Base-by-base conservation (phyloP, 2,797 vertebrate species). In the Propithecus deckenii region DNA sequence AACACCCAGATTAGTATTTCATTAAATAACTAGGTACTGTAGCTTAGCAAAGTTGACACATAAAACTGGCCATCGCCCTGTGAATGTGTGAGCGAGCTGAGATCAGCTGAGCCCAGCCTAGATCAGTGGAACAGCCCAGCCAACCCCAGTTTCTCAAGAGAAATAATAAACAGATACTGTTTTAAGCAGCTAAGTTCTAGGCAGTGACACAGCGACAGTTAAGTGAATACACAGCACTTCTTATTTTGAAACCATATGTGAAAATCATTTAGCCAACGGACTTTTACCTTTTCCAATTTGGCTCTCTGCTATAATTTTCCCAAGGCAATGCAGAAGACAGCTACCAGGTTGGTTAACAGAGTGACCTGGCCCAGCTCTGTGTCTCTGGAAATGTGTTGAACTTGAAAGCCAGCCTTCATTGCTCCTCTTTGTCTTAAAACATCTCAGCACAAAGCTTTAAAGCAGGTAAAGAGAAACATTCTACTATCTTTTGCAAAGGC, bases 171-270 rank as follows among this genome's bases (percentile, higher is more conserved):
- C 9, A 12, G 76, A 65, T 30, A 25, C 61, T 28, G 41, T 52
- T 63, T 87, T 35, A 85, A 57, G 46, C 3, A 30, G 65, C n/a
- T 46, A 61, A 71, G 50, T 57, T 78, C 69, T 18, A 63, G 46
- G 72, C 63, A 90, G 23, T 12, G 43, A 61, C 0, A 15, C 0
- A 89, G 72, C 22, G 75, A 48, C 9, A 20, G 43, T 74, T 72
- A n/a, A 74, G 50, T 69, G 84, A 72, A 59, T 22, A 80, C 48
- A 9, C 1, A 79, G 75, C n/a, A 52, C 67, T 79, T 92, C 67
- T 88, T 81, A 57, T 75, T 89, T 74, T 69, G 79, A 97, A 92
- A 69, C 11, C 15, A 17, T 85, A 85, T 86, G 88, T 50, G 65
- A 85, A 92, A 69, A 86, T 59, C 25, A 41, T 46, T 76, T 72